Evolutionary conservation across 2,888 invertebrate genomes (phyloP), one percentile per base, ranked within the genome.

Genomic region (Spisula subtruncata): DNA sequence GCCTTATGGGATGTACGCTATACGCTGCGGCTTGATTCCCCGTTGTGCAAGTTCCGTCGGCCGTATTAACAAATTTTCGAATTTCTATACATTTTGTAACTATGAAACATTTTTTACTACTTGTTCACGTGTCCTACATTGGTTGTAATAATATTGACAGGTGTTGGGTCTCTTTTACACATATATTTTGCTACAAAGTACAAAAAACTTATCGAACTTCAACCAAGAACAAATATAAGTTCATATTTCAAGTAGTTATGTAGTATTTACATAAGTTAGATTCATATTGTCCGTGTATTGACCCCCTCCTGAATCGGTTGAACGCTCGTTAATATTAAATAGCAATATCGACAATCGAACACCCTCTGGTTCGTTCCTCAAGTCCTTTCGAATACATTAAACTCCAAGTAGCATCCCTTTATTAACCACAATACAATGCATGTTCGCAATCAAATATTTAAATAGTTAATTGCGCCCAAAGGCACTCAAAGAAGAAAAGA

Each of bases 381-480:
- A 4, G 25, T 25, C 60, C 60, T 25, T n/a, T 66, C 2, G 25
- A n/a, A 66, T 66, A 66, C 60, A 66, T n/a, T 25, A n/a, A 66
- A 25, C 25, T 8, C 25, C 12, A 25, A 12, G 60, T n/a, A 25
- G 60, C 25, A 25, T 66, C 60, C 60, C 25, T 60, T 66, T 66
- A 66, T 25, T 66, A 10, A 6, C n/a, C 25, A 25, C 60, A 10
- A n/a, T 25, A 66, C 60, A 66, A 25, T 25, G 25, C 35, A 35
- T 35, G 75, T 12, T 18, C 75, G 25, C 32, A 16, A 75, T 75
- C 75, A 85, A 85, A 80, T 85, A 85, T 85, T 85, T 85, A 85
- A 85, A 75, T 79, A 71, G 80, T 56, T 85, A 85, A 85, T 85
- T 35, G 85, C 79, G 48, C 85, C 85, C 85, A 48, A 10, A 46